A percentile compares a stretch with the other conserved stretches of the same genome.
Evolutionary conservation across 2,113 vertebrate species (phyloP).

Genomic region (Nothocercus julius): DNA sequence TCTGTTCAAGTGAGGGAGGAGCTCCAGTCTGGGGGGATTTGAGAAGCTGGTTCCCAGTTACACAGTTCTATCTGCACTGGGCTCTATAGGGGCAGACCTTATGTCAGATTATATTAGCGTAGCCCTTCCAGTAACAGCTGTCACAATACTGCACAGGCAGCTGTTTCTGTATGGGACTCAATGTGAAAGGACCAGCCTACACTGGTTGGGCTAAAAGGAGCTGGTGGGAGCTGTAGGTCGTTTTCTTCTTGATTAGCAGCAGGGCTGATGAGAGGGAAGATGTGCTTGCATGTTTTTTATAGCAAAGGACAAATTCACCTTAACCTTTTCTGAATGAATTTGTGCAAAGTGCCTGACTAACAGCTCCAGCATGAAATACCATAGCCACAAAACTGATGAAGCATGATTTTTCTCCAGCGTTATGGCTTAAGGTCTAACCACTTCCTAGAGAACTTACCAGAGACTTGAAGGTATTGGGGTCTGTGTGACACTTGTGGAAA

Average conservation of each 20-base stretch:
- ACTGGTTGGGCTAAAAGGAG: neutral
- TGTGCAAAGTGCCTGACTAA: conserved; percentile 41
- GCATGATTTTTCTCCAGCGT: conserved; percentile 32
- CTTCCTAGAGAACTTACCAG: conserved; percentile 28
- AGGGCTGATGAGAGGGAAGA: neutral
- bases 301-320: conserved; percentile 29
- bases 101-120: neutral
- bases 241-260: neutral
- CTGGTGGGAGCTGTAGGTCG: neutral
- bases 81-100: neutral
- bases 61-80: neutral
- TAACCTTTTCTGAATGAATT: conserved; percentile 34
- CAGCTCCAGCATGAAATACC: conserved; percentile 35
- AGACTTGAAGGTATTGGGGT: neutral
- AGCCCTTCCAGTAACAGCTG: neutral
- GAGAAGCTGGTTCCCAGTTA: neutral
- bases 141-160: neutral
- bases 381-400: conserved; percentile 51
- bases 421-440: conserved; percentile 22
- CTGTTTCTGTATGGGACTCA: neutral
- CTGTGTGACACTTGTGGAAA: neutral
- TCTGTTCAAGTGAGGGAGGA: neutral
- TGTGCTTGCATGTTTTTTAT: neutral
- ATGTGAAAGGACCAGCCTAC: neutral
- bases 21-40: neutral